These are phyloP conservation scores for Neodontobutis hainanensis DNA, from an alignment of 2,113 vertebrate genomes.

Conservation along the genomic window DNA sequence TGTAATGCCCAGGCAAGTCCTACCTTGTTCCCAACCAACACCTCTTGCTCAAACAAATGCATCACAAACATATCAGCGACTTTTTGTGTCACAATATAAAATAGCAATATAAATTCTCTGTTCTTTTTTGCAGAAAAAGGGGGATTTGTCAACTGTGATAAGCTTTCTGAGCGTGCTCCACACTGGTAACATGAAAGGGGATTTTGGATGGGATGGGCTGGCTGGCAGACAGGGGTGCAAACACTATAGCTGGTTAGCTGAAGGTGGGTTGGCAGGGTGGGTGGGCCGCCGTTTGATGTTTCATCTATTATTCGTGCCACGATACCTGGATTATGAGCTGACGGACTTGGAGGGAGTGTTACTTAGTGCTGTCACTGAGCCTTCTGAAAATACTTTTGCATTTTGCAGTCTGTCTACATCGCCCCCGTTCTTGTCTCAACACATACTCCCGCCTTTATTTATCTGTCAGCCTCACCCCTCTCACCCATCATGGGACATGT, in stretches of 20 bases:
- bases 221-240: constrained; percentile 53
- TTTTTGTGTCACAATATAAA: constrained; percentile 24
- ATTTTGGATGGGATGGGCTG: constrained; percentile 51
- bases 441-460: constrained; percentile 41
- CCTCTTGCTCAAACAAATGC: constrained; percentile 30
- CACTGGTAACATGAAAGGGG: constrained; percentile 57
- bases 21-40: neutral
- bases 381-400: constrained; percentile 54
- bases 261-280: constrained; percentile 47
- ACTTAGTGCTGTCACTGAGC: constrained; percentile 62
- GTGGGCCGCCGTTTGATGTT: constrained; percentile 58
- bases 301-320: constrained; percentile 65
- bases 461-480: constrained; percentile 40
- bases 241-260: constrained; percentile 45
- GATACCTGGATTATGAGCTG: constrained; percentile 70
- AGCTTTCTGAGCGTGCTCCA: constrained; percentile 40
- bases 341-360: constrained; percentile 42
- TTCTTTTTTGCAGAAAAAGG: constrained; percentile 40
- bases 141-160: constrained; percentile 70
- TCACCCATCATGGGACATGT: constrained; percentile 42
- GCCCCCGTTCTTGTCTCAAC: constrained; percentile 21
- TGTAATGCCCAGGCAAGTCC: no score
- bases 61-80: constrained; percentile 34
- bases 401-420: constrained; percentile 44
- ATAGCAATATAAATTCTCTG: constrained; percentile 32